Base-by-base conservation (phyloP, 2,888 invertebrate species). In the Calameuta filiformis region DNA sequence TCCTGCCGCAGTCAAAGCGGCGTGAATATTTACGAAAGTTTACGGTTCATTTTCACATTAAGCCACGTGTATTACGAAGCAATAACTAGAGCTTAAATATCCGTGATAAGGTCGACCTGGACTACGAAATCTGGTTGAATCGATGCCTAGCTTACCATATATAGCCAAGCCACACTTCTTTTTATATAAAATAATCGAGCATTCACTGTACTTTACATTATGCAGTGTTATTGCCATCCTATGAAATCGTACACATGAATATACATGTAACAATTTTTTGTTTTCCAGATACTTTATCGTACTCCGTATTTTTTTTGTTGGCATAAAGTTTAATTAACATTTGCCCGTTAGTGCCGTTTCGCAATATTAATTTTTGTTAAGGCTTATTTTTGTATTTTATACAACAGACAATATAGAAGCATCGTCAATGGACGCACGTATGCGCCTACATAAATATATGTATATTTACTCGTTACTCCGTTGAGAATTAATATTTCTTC, bases 21-120 rank as follows among this genome's bases (percentile, higher is more conserved):
- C 34, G 76, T 73, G 79, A 79, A 79, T 74, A 69, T 69, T 56
- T 23, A 56, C 40, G 73, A 56, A 73, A 35, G 71, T 76, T 81
- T 83, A 82, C 76, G 74, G 37, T 83, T 86, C 81, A 79, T 74
- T 84, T 85, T 82, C 77, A 79, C 81, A 83, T 87, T 86, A 83
- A 85, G 83, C 77, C 84, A 88, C 87, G 89, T 89, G 87, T 88
- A 88, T 89, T 85, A 87, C 85, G 82, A 85, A 89, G 89, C 89
- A 90, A 89, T 88, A 90, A 90, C 86, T 89, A 90, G 89, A 90
- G 88, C 87, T 89, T 90, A 89, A 88, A 88, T 56, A 23, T 85
- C 85, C 87, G 88, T 88, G 89, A 90, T 89, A 88, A 81, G 84
- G 82, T 82, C 84, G 87, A 84, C 23, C 56, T 56, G 23, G 56